Conservation (phyloP, 2,888 invertebrate genomes). For the Cryptocheilus praepositus region DNA sequence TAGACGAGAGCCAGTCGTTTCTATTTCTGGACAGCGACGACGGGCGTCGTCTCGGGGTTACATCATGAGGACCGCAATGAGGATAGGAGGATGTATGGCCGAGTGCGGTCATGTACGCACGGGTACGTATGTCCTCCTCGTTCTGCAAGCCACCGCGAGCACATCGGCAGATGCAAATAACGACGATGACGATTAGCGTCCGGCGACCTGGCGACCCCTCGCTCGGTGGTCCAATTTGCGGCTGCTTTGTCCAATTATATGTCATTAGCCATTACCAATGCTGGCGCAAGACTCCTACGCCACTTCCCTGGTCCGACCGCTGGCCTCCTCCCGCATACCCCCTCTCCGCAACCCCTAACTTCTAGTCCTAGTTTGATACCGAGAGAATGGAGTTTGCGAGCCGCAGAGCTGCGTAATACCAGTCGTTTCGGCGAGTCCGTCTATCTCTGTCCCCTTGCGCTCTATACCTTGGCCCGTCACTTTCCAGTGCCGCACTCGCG, state of each 20-base stretch:
- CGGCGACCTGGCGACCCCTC: constrained; percentile 64
- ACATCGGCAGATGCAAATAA: constrained; percentile 66
- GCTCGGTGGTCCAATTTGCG: constrained; percentile 75
- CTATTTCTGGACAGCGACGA: constrained; percentile 45
- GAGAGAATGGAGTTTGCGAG: constrained; percentile 14
- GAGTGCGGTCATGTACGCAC: constrained; percentile 1
- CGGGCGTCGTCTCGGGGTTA: constrained; percentile 25
- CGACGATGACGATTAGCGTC: constrained; percentile 68
- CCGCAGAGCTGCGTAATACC: constrained; percentile 30
- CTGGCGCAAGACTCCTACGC: constrained; percentile 66
- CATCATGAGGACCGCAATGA: constrained; percentile 41
- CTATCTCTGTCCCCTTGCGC: constrained; percentile 13
- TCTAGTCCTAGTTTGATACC: constrained; percentile 12
- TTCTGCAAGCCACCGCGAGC: constrained; percentile 22
- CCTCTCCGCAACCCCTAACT: constrained; percentile 10
- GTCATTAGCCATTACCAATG: constrained; percentile 67
- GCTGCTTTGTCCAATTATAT: constrained; percentile 73
- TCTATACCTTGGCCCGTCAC: constrained; percentile 6
- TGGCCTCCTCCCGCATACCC: constrained; percentile 26
- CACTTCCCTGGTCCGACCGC: constrained; percentile 37
- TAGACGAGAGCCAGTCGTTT: constrained; percentile 47
- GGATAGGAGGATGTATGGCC: constrained; percentile 3
- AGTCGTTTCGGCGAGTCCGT: constrained; percentile 27
- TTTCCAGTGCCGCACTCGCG: constrained; percentile 29
- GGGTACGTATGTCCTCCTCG: constrained; percentile 9